A percentile compares a stretch with the other conserved stretches of the same genome.
Conservation (phyloP, 1,140 invertebrate species). For the Argopecten irradians region DNA sequence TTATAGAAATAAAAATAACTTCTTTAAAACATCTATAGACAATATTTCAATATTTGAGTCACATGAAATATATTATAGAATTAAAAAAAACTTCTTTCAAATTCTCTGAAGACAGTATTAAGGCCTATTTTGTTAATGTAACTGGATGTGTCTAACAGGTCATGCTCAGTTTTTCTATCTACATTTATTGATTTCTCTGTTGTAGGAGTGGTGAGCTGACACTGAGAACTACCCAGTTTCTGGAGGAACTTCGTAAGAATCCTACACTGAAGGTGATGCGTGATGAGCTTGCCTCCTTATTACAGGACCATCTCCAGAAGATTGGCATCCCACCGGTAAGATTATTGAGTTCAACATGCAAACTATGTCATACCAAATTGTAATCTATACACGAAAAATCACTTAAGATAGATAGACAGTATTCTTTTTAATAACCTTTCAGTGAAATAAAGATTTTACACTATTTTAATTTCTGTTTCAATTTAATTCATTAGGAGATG, state of each 20-base stretch:
- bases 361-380: neutral
- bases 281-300: constrained; percentile 65
- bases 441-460: no score
- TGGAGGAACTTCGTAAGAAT: constrained; percentile 68
- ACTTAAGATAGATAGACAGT: no score
- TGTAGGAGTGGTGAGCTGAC: constrained; percentile 58
- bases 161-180: constrained; percentile 19
- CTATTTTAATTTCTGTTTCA: neutral
- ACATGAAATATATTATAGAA: no score
- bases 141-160: no score
- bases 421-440: no score
- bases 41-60: no score
- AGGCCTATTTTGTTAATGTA: no score
- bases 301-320: constrained; percentile 69
- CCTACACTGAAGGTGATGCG: constrained; percentile 71
- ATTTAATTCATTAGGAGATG: constrained; percentile 51
- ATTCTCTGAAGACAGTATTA: no score
- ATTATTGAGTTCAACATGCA: neutral
- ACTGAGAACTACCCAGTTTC: constrained; percentile 64
- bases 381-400: no score
- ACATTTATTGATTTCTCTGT: neutral
- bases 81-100: no score
- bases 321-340: constrained; percentile 70
- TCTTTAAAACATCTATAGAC: no score
- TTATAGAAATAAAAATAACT: no score